Percentiles rank a stretch among this genome's conserved stretches.
These are phyloP conservation scores for Cyprichromis sp. DNA, from an alignment of 2,113 vertebrate species.

Conservation along the genomic window DNA sequence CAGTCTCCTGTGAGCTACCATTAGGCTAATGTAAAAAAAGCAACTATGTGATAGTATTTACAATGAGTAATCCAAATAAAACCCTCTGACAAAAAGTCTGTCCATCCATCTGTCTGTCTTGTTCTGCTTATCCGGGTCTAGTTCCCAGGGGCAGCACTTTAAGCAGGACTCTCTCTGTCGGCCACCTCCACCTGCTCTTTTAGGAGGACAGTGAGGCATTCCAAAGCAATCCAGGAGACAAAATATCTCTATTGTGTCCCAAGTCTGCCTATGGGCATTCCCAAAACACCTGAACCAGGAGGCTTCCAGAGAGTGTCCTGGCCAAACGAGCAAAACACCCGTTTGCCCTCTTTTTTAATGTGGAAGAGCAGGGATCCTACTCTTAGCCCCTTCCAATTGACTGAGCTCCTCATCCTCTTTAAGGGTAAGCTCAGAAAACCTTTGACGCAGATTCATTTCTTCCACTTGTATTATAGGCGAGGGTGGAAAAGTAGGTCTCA, in stretches of 20 bases:
- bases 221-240: background rate
- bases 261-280: background rate
- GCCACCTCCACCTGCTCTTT: background rate
- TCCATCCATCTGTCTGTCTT: background rate
- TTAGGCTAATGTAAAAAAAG: background rate
- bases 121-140: background rate
- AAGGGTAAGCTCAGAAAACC: background rate
- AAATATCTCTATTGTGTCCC: background rate
- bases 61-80: background rate
- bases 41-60: background rate
- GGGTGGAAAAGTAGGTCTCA: background rate
- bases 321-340: background rate
- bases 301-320: background rate
- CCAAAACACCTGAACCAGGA: background rate
- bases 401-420: background rate
- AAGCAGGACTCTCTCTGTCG: background rate
- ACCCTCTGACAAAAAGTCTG: background rate
- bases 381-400: background rate
- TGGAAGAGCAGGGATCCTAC: background rate
- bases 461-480: background rate
- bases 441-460: background rate
- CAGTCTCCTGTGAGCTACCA: background rate
- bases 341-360: background rate
- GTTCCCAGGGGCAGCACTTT: background rate
- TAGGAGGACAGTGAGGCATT: background rate